Base-by-base conservation (phyloP, 2,797 vertebrate species). In the Anniella stebbinsi region DNA sequence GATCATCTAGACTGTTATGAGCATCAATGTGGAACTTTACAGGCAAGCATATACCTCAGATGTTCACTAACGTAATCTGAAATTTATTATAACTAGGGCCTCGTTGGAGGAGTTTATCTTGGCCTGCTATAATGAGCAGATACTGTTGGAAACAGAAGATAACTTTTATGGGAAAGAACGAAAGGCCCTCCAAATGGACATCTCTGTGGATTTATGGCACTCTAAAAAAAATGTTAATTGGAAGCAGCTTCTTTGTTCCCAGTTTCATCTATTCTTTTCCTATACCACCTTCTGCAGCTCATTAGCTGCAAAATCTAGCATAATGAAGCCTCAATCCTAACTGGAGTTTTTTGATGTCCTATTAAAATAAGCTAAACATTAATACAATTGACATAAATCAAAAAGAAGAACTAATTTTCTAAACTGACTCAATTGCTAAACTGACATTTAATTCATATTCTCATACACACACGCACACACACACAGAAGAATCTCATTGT, bases 401-500 rank as follows among this genome's bases (percentile, higher is more conserved):
- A 87, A 87, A 45, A 80, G 51, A 67, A 45, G 30, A 36, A 41
- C 11, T 70, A 89, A 33, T 86, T 89, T 86, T 93, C 92, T n/a
- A 92, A 95, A 92, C n/a, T 73, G 2, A 30, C 54, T 77, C 84
- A 87, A 84, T 57, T 88, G 21, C 88, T 87, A 89, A 93, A 92
- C 33, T 77, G 88, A 85, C 92, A 82, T 90, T 95, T 90, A 90
- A 95, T 94, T 91, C 94, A 73, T 3, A 4, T 73, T 11, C 11
- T 36, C 77, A 87, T 8, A 51, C 10, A 11, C 10, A 51, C 51
- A 51, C 10, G 51, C 51, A 15, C 12, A 57, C 12, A 57, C 60
- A 21, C 21, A 63, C 60, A 63, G 3, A 63, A n/a, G 25, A 48
- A 63, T 25, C 51, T 73, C 38, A 88, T 69, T 33, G 36, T 25